phyloP scores from a whole-genome alignment of 1,140 invertebrate species.

The Drosophila kepulauana region DNA sequence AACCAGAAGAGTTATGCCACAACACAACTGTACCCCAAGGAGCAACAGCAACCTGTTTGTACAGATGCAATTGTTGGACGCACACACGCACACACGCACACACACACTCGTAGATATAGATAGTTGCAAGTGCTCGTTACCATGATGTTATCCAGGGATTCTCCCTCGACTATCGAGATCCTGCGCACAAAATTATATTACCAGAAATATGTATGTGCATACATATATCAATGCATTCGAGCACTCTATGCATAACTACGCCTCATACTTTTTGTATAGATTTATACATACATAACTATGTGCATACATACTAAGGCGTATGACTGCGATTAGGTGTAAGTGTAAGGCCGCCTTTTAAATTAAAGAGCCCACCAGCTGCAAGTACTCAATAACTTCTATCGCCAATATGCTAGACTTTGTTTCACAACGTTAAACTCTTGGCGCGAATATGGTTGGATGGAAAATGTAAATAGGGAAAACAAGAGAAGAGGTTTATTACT shows the following conservation, averaged over 20 bases:
- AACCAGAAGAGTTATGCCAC: neutral
- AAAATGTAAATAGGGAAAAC: too few relatives aligned
- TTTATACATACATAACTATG: too few relatives aligned
- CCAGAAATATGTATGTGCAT: constrained; percentile 8
- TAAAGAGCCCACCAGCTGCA: constrained; percentile 6
- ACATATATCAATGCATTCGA: neutral
- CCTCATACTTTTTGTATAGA: too few relatives aligned
- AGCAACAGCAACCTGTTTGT: constrained; percentile 37
- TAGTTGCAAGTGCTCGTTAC: constrained; percentile 15
- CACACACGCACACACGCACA: too few relatives aligned
- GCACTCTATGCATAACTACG: too few relatives aligned
- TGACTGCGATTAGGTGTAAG: too few relatives aligned
- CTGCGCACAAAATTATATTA: constrained; percentile 35
- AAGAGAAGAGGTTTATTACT: constrained; percentile 38
- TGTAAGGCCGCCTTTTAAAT: neutral
- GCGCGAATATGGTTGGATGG: constrained; percentile 10
- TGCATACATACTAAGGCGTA: too few relatives aligned
- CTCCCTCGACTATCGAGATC: constrained; percentile 31
- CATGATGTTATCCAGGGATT: constrained; percentile 36
- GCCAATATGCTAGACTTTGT: neutral
- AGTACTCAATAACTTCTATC: too few relatives aligned
- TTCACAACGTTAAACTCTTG: neutral
- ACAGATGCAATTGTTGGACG: neutral
- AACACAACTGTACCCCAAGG: constrained; percentile 22
- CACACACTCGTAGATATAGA: too few relatives aligned